Evolutionary conservation across 2,888 invertebrate species (phyloP).

Genomic region (Phyllotreta cruciferae): DNA sequence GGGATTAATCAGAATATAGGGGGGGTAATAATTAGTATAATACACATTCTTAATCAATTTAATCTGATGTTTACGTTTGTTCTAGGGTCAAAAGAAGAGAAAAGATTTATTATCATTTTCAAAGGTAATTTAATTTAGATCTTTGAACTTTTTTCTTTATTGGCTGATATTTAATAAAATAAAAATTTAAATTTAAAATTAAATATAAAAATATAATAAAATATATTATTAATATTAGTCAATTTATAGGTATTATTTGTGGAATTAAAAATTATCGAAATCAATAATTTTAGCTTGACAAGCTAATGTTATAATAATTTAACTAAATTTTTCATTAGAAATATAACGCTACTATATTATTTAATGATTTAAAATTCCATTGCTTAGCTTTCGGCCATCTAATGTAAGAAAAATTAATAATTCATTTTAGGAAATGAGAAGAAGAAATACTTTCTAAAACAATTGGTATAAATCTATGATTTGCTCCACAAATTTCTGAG

Average conservation of each 20-base stretch:
- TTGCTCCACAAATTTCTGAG: slow-evolving; percentile 82
- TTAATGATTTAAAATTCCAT: slow-evolving; percentile 73
- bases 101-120: slow-evolving; percentile 74
- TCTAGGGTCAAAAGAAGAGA: slow-evolving; percentile 73
- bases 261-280: slow-evolving; percentile 70
- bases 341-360: slow-evolving; percentile 70
- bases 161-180: slow-evolving; percentile 51
- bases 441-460: slow-evolving; percentile 67
- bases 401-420: slow-evolving; percentile 64
- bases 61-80: slow-evolving; percentile 63
- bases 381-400: slow-evolving; percentile 75
- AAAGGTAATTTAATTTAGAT: slow-evolving; percentile 53
- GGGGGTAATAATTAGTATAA: slow-evolving; percentile 64
- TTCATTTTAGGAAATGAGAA: slow-evolving; percentile 67
- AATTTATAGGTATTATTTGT: slow-evolving; percentile 71
- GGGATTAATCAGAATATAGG: slow-evolving; percentile 65
- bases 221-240: slow-evolving; percentile 59
- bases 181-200: slow-evolving; percentile 64
- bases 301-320: slow-evolving; percentile 67
- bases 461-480: slow-evolving; percentile 83
- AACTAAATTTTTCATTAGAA: slow-evolving; percentile 69
- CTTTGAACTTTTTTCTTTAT: slow-evolving; percentile 47
- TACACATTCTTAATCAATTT: slow-evolving; percentile 68
- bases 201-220: slow-evolving; percentile 60
- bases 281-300: slow-evolving; percentile 72